Conservation (phyloP, 2,113 vertebrate genomes). For the Mesembrinibis cayennensis region DNA sequence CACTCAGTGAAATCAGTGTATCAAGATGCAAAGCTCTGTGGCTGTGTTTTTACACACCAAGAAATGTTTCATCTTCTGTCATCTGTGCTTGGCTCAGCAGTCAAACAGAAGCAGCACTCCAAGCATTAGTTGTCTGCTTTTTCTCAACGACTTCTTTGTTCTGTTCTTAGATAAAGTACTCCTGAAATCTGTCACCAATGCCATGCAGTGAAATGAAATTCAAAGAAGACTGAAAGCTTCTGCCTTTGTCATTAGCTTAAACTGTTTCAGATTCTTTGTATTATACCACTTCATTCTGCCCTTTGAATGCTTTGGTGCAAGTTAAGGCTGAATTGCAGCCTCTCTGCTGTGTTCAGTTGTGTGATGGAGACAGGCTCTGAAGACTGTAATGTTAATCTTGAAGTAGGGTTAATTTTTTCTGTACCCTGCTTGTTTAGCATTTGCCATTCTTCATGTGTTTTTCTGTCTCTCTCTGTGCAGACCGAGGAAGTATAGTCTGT, state of each 20-base stretch:
- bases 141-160: not conserved
- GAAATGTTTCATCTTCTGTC: not conserved
- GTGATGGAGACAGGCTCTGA: not conserved
- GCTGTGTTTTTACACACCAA: not conserved
- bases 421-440: not conserved
- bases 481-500: not conserved
- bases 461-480: not conserved
- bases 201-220: not conserved
- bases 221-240: not conserved
- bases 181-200: not conserved
- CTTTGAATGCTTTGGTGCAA: not conserved
- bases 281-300: not conserved
- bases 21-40: not conserved
- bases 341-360: not conserved
- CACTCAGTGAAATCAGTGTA: not conserved
- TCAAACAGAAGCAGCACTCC: not conserved
- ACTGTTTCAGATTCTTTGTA: not conserved
- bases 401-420: not conserved
- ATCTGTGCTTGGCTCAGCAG: not conserved
- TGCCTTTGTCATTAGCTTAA: not conserved
- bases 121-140: not conserved
- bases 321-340: not conserved
- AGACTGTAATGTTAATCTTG: not conserved
- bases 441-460: not conserved
- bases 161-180: not conserved